Evolutionary conservation across 1,140 invertebrate species (phyloP).

Genomic region (Gonatopus flavifemur): DNA sequence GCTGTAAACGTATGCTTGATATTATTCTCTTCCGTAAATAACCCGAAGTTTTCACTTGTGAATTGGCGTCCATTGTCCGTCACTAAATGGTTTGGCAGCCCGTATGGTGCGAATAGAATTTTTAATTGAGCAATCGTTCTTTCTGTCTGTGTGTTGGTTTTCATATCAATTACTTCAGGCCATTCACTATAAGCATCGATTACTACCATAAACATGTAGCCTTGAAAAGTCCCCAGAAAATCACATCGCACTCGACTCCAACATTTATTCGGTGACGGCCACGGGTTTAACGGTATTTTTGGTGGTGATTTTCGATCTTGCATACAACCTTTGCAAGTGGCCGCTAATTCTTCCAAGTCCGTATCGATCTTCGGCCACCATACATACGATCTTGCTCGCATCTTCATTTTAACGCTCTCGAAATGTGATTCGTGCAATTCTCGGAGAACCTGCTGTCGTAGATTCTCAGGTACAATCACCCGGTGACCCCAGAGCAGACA

Average conservation of each 20-base stretch:
- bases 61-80: slow-evolving; percentile 32
- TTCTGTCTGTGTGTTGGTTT: neutral
- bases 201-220: slow-evolving; percentile 26
- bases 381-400: neutral
- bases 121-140: neutral
- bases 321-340: neutral
- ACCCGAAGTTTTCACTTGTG: slow-evolving; percentile 20
- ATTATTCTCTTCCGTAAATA: slow-evolving; percentile 9
- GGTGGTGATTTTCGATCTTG: slow-evolving; percentile 15
- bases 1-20: slow-evolving; percentile 24
- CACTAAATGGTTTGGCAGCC: slow-evolving; percentile 22
- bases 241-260: slow-evolving; percentile 30
- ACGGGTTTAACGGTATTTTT: slow-evolving; percentile 15
- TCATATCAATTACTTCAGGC: slow-evolving; percentile 12
- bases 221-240: slow-evolving; percentile 27
- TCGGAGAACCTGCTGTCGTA: neutral
- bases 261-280: slow-evolving; percentile 14
- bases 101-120: neutral
- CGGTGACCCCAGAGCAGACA: slow-evolving; percentile 1
- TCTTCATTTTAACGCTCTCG: slow-evolving; percentile 3
- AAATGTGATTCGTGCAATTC: slow-evolving; percentile 7
- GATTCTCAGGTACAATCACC: neutral
- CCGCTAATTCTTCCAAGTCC: neutral
- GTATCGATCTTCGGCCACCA: slow-evolving; percentile 4
- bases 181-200: slow-evolving; percentile 19